Evolutionary conservation across 1,140 invertebrate species (phyloP).

Genomic region (Tetramorium simillimum): DNA sequence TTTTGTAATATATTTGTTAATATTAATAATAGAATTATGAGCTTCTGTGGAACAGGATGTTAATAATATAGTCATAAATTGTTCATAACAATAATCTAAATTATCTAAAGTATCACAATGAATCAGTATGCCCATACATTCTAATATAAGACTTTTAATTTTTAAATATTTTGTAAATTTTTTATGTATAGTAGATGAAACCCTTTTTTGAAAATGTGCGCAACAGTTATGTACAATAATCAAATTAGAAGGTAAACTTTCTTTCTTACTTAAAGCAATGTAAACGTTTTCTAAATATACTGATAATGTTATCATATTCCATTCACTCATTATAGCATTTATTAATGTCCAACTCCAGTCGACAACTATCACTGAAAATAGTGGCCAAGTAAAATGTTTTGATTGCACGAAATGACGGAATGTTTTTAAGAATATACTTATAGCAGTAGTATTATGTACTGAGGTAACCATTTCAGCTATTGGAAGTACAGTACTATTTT

Average conservation of each 20-base stretch:
- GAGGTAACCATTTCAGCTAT: slow-evolving; percentile 16
- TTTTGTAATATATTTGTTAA: not conserved
- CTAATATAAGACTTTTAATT: slow-evolving; percentile 20
- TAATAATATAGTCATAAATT: slow-evolving; percentile 26
- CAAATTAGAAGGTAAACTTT: not conserved
- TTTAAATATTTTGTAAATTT: not conserved
- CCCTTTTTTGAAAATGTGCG: slow-evolving; percentile 16
- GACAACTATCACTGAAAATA: slow-evolving; percentile 13
- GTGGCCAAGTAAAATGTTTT: slow-evolving; percentile 22
- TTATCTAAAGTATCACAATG: slow-evolving; percentile 13
- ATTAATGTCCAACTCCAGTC: slow-evolving; percentile 30
- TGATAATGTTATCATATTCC: not conserved
- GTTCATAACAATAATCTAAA: slow-evolving; percentile 12
- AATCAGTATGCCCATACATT: slow-evolving; percentile 14
- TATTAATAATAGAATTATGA: not conserved
- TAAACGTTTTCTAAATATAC: slow-evolving; percentile 25
- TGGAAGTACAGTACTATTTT: not conserved
- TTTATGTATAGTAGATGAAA: not conserved
- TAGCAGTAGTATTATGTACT: slow-evolving; percentile 3
- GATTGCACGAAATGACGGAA: not conserved
- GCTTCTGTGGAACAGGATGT: not conserved
- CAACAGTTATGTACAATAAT: slow-evolving; percentile 24
- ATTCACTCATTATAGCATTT: slow-evolving; percentile 11
- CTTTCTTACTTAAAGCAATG: slow-evolving; percentile 3
- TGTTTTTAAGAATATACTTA: slow-evolving; percentile 11